phyloP scores from a whole-genome alignment of 2,888 invertebrate genomes.

The Petrolisthes manimaculis region DNA sequence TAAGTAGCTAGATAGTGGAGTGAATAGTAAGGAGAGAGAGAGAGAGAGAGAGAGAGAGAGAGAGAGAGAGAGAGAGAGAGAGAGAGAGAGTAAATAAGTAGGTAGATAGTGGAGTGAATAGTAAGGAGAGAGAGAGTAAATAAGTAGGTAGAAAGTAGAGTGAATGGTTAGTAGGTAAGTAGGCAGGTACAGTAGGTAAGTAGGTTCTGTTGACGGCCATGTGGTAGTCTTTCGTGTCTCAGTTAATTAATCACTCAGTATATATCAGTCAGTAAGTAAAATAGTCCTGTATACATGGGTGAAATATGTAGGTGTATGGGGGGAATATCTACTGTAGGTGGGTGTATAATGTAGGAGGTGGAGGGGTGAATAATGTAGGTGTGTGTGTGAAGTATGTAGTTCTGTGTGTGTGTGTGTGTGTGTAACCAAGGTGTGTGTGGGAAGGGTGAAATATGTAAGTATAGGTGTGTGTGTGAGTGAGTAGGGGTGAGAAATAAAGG shows the following conservation, averaged over 20 bases:
- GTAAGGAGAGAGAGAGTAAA: background rate
- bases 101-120: background rate
- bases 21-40: background rate
- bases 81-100: background rate
- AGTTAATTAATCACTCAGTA: no score
- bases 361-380: background rate
- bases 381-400: background rate
- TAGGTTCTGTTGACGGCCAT: no score
- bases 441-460: background rate
- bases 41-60: background rate
- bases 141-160: background rate
- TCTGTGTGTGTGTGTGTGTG: background rate
- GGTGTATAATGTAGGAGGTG: no score
- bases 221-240: no score
- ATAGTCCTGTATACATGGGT: no score
- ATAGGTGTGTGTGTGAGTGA: background rate
- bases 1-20: background rate
- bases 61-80: slow-evolving; percentile 25
- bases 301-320: no score
- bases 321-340: no score
- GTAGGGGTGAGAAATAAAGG: background rate
- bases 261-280: no score
- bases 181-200: no score
- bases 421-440: background rate
- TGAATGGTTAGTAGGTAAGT: no score